phyloP scores from a whole-genome alignment of 2,888 invertebrate genomes.

The Callinectes sapidus region DNA sequence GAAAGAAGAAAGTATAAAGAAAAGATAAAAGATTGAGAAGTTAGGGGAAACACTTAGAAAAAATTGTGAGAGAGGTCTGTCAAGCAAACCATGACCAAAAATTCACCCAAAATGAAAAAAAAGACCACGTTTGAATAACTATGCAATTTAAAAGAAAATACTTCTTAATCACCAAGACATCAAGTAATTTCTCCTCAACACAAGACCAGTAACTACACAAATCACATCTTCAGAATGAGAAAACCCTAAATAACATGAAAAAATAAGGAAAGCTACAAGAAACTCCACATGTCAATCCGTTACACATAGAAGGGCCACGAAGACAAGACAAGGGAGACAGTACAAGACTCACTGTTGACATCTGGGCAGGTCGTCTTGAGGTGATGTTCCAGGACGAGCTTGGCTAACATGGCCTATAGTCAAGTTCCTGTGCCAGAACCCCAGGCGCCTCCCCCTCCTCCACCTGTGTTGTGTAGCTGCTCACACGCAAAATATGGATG shows the following conservation, averaged over 20 bases:
- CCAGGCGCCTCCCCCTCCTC: slow-evolving; percentile 78
- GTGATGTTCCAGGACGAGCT: slow-evolving; percentile 80
- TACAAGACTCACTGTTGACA: slow-evolving; percentile 21
- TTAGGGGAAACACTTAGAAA: not conserved
- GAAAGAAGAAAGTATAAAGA: not conserved
- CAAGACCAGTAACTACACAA: too few relatives aligned
- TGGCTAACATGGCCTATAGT: slow-evolving; percentile 80
- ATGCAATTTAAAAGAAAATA: too few relatives aligned
- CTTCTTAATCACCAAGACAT: too few relatives aligned
- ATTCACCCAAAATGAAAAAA: too few relatives aligned
- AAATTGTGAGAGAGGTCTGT: not conserved
- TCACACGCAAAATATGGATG: not conserved
- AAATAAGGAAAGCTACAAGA: not conserved
- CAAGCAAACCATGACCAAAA: too few relatives aligned
- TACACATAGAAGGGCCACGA: too few relatives aligned
- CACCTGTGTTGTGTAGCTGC: slow-evolving; percentile 77
- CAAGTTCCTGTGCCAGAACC: slow-evolving; percentile 79
- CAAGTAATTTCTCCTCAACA: too few relatives aligned
- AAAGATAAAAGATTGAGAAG: not conserved
- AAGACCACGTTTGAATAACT: too few relatives aligned
- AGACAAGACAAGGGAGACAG: not conserved
- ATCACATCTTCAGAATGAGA: too few relatives aligned
- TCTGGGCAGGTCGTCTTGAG: slow-evolving; percentile 74
- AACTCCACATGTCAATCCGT: too few relatives aligned
- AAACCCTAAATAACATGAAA: not conserved